Base-by-base conservation (phyloP, 2,113 vertebrate genomes). In the Coracopsis vasa region DNA sequence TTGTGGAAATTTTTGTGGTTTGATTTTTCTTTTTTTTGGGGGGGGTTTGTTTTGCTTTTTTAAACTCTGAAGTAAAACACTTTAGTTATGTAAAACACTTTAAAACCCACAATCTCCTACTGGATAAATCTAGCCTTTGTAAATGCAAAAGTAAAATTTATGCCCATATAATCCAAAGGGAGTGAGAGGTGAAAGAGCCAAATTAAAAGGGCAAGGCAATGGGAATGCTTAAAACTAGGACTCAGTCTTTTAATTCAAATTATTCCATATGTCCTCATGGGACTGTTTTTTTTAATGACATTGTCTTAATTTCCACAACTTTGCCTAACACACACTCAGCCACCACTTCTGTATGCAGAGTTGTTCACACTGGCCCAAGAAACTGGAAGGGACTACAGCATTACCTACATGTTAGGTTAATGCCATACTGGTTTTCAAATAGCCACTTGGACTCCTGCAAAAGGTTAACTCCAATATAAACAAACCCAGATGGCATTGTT, bases 401-500 rank as follows among this genome's bases (percentile, higher is more conserved):
- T 18, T 53, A 70, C 71, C 45, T 48, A 27, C 28, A 71, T 81
- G 58, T 65, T 72, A 50, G 19, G 35, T n/a, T 71, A 69, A 75
- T 75, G 74, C 51, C 53, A 25, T 11, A 45, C 20, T 28, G 29
- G 12, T 54, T 90, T 74, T 78, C 48, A 62, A 88, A 88, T 58
- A 86, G 84, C 42, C 92, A 90, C 82, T 77, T 90, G 78, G 67
- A 77, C 64, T 80, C 90, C 92, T 93, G 67, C 41, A 90, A 92
- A 88, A 81, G 72, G 77, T 82, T 86, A 88, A 89, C 86, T 84
- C 65, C 28, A 20, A 70, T 18, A 71, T 84, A 93, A 90, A 95
- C 71, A 97, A 96, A 96, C 8, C 35, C 88, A 96, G 94, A 95
- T 78, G 88, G 92, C 69, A 81, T 64, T 94, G 82, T 93, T 96